These are phyloP conservation scores for Clupea harengus DNA, from an alignment of 2,113 vertebrate species.

Conservation along the genomic window DNA sequence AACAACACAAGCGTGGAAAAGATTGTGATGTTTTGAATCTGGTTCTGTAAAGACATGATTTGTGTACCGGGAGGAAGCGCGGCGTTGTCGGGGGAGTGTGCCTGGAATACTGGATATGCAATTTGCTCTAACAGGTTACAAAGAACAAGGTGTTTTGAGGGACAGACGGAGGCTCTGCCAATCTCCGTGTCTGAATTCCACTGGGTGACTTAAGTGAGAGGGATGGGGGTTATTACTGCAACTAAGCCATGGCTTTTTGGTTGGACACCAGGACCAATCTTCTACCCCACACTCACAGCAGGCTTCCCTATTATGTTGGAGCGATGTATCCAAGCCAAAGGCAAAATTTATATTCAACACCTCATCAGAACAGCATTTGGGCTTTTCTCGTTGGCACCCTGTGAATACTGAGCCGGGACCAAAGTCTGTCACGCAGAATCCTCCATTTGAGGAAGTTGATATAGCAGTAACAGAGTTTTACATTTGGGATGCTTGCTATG, in stretches of 20 bases:
- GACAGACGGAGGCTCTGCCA: slow-evolving; percentile 42
- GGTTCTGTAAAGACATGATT: neutral
- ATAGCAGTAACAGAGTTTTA: slow-evolving; percentile 7
- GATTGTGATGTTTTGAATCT: neutral
- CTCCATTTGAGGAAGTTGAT: slow-evolving; percentile 22
- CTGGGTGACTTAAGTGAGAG: slow-evolving; percentile 55
- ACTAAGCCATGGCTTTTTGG: slow-evolving; percentile 54
- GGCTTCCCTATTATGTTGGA: neutral
- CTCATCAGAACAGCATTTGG: neutral
- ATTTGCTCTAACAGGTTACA: slow-evolving; percentile 64
- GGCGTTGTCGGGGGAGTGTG: slow-evolving; percentile 52
- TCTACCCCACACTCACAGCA: slow-evolving; percentile 14
- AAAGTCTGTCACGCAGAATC: slow-evolving; percentile 34
- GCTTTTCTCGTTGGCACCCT: neutral
- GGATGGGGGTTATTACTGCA: slow-evolving; percentile 58
- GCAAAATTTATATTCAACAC: slow-evolving; percentile 15
- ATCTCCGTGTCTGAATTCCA: slow-evolving; percentile 60
- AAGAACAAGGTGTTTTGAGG: slow-evolving; percentile 52
- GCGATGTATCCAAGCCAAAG: neutral
- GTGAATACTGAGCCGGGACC: slow-evolving; percentile 12
- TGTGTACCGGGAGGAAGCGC: slow-evolving; percentile 38
- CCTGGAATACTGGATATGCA: slow-evolving; percentile 53
- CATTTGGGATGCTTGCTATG: neutral
- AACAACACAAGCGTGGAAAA: neutral
- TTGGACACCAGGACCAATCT: slow-evolving; percentile 41